Evolutionary conservation across 30 jellyfish, hydroid and myxozoan species (phyloP).

Genomic region (Hydractinia symbiolongicarpus): DNA sequence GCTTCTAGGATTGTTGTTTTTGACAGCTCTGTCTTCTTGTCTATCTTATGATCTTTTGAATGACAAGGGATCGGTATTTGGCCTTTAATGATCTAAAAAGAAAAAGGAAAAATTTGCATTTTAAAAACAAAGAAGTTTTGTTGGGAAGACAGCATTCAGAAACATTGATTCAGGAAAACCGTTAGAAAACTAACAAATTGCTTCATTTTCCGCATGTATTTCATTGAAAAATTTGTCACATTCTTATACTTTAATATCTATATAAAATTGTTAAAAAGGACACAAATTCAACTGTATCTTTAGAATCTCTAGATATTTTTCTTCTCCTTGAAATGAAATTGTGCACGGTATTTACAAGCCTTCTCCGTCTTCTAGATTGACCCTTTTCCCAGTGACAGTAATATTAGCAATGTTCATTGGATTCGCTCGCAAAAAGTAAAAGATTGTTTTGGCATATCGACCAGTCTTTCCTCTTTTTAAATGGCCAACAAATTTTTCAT

Average conservation of each 20-base stretch:
- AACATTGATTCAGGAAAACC: too few relatives aligned
- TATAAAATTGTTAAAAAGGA: too few relatives aligned
- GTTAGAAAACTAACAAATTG: neutral
- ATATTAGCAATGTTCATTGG: slow-evolving; percentile 22
- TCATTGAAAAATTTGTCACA: neutral
- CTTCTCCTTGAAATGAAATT: slow-evolving; percentile 14
- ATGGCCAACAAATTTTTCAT: slow-evolving; percentile 1
- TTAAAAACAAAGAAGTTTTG: too few relatives aligned
- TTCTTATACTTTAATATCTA: too few relatives aligned
- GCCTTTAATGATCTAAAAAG: slow-evolving; percentile 26
- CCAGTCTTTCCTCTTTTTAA: slow-evolving; percentile 20
- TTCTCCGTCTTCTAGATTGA: slow-evolving; percentile 7
- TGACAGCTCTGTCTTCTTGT: slow-evolving; percentile 24
- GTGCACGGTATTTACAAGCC: slow-evolving; percentile 21
- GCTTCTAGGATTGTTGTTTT: slow-evolving; percentile 29
- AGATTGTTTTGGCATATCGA: slow-evolving; percentile 10
- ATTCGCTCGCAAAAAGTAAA: slow-evolving; percentile 11
- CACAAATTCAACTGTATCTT: slow-evolving; percentile 20
- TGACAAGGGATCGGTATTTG: slow-evolving; percentile 19
- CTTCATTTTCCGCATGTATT: neutral
- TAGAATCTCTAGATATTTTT: slow-evolving; percentile 9
- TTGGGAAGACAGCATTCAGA: too few relatives aligned
- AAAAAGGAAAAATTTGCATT: neutral
- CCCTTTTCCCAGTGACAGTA: slow-evolving; percentile 22
- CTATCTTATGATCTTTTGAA: slow-evolving; percentile 36